Base-by-base conservation (phyloP, 2,113 vertebrate species). In the Nothoprocta perdicaria region DNA sequence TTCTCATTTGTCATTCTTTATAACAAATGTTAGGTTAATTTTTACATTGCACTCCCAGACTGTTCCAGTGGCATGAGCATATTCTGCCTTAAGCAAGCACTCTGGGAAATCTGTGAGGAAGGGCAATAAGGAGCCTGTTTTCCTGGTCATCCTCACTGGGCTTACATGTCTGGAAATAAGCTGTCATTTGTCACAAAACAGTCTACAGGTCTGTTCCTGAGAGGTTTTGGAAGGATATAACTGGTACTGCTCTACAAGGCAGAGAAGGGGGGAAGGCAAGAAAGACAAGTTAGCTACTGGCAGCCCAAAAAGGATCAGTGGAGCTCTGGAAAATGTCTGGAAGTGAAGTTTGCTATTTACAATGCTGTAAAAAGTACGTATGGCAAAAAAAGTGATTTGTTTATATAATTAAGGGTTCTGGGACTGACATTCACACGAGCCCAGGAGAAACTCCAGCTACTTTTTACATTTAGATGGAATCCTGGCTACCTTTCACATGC, bases 281-380 rank as follows among this genome's bases (percentile, higher is more conserved):
- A 58, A 91, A 85, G 48, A 73, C 43, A 45, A 40, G 33, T 79
- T 53, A 57, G 29, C 35, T 66, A 86, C 76, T 35, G 40, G 48
- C 73, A 91, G 85, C 38, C 57, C 52, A 57, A 14, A 86, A 90
- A 75, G 19, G 14, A 26, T 45, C 52, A 0, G 0, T 8, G 41
- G 48, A 89, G 72, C 87, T 95, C 85, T 95, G 92, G 88, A 92
- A 92, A 94, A 95, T 48, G 69, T 91, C 94, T 78, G 8, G 38
- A 33, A 91, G 57, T 13, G 61, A 89, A 91, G 68, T 89, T 77
- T 83, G 65, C 80, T 80, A 43, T 91, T 94, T 63, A 83, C 52
- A 46, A 31, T 35, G 33, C 53, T 86, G 61, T 61, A 89, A 9
- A 48, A 72, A 88, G 46, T 82, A 87, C 67, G 81, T 46, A 86